phyloP scores from a whole-genome alignment of 2,888 invertebrate species.

The Plagiodera versicolora region DNA sequence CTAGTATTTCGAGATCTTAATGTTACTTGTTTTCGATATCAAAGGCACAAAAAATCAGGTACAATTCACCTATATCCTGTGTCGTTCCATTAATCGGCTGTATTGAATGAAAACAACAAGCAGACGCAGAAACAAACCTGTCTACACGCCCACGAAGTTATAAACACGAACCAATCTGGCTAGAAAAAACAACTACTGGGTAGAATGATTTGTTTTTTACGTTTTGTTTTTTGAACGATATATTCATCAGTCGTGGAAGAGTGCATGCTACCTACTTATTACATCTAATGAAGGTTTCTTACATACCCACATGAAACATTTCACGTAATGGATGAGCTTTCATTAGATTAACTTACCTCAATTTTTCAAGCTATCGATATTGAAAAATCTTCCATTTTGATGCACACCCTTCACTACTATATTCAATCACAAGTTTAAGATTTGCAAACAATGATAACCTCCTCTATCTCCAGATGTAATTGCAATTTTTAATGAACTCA shows the following conservation, averaged over 20 bases:
- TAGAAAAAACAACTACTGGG: constrained; percentile 16
- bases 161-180: constrained; percentile 22
- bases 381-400: too few species aligned
- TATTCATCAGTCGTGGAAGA: constrained; percentile 25
- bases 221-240: constrained; percentile 18
- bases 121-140: constrained; percentile 15
- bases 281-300: constrained; percentile 28
- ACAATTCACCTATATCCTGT: not conserved
- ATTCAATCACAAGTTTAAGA: too few species aligned
- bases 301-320: constrained; percentile 21
- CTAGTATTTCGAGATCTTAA: not conserved
- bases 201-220: not conserved
- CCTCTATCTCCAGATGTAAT: too few species aligned
- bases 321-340: too few species aligned
- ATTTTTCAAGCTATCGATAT: too few species aligned
- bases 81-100: not conserved
- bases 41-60: not conserved
- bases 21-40: not conserved
- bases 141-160: constrained; percentile 21
- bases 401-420: too few species aligned
- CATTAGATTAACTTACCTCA: too few species aligned
- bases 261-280: constrained; percentile 30
- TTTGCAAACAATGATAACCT: too few species aligned
- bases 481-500: too few species aligned
- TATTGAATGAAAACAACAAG: constrained; percentile 12